These are phyloP conservation scores for Drosophila pseudoananassae DNA, from an alignment of 1,140 invertebrate genomes.

Conservation along the genomic window DNA sequence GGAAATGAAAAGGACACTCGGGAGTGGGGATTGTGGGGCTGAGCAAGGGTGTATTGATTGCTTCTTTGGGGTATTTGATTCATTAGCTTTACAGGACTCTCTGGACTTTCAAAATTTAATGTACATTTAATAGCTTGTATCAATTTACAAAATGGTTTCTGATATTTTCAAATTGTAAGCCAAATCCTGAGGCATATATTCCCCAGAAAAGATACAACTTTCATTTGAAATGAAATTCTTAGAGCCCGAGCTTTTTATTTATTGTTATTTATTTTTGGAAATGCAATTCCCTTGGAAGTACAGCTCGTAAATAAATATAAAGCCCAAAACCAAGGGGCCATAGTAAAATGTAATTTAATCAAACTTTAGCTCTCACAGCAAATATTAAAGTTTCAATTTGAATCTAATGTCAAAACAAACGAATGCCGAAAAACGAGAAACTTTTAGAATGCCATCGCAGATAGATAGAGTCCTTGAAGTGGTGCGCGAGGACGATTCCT, in stretches of 20 bases:
- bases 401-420: slow-evolving; percentile 29
- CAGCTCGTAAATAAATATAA: slow-evolving; percentile 13
- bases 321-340: background rate
- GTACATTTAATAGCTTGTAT: background rate
- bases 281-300: slow-evolving; percentile 9
- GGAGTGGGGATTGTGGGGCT: background rate
- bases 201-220: background rate
- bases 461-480: slow-evolving; percentile 14
- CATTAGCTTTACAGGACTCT: background rate
- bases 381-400: slow-evolving; percentile 38
- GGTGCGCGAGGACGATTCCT: background rate
- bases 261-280: background rate
- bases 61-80: background rate
- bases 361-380: slow-evolving; percentile 18
- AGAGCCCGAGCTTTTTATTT: background rate
- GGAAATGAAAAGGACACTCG: background rate
- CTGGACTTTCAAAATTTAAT: background rate
- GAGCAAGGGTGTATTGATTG: slow-evolving; percentile 20
- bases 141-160: background rate
- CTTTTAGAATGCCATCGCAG: slow-evolving; percentile 30
- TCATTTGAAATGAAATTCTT: background rate
- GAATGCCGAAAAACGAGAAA: slow-evolving; percentile 6
- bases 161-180: background rate
- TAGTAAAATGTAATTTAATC: slow-evolving; percentile 31
- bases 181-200: no score